Evolutionary conservation across 1,140 invertebrate genomes (phyloP).

Genomic region (Oryzaephilus surinamensis): DNA sequence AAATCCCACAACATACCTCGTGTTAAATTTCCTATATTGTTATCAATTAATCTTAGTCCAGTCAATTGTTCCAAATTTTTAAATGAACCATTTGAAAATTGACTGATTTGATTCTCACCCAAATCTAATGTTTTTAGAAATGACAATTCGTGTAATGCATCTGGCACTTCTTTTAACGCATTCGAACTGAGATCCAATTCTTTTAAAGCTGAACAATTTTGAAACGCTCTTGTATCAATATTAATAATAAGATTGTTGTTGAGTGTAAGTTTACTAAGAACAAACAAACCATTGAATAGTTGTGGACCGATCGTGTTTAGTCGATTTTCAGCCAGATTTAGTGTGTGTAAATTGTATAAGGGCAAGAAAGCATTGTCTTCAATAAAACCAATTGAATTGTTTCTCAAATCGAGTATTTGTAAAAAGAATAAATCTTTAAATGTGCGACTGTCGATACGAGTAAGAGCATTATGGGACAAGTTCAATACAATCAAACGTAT

Average conservation of each 20-base stretch:
- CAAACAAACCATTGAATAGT: slow-evolving; percentile 75
- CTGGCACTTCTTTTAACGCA: slow-evolving; percentile 66
- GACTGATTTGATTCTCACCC: slow-evolving; percentile 74
- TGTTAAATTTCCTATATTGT: slow-evolving; percentile 74
- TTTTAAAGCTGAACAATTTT: slow-evolving; percentile 82
- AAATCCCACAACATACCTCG: slow-evolving; percentile 78
- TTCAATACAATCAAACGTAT: slow-evolving; percentile 76
- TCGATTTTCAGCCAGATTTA: slow-evolving; percentile 76
- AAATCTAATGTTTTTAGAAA: slow-evolving; percentile 78
- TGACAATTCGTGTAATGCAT: slow-evolving; percentile 67
- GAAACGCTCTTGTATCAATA: slow-evolving; percentile 74
- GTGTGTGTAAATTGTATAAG: slow-evolving; percentile 74
- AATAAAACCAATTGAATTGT: slow-evolving; percentile 78
- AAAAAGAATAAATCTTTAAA: slow-evolving; percentile 82
- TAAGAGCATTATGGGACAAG: slow-evolving; percentile 73
- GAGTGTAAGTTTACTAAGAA: slow-evolving; percentile 70
- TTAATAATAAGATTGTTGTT: slow-evolving; percentile 75
- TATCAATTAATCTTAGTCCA: slow-evolving; percentile 72
- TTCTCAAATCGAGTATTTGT: slow-evolving; percentile 76
- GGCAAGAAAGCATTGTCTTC: slow-evolving; percentile 78
- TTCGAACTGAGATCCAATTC: slow-evolving; percentile 84
- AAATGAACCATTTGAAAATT: slow-evolving; percentile 71
- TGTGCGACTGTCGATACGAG: slow-evolving; percentile 67
- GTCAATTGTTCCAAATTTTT: slow-evolving; percentile 74
- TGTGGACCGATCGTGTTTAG: slow-evolving; percentile 68